A percentile compares a stretch with the other conserved stretches of the same genome.
These are phyloP conservation scores for Diphyllodes magnificus DNA, from an alignment of 2,113 vertebrate genomes.

Conservation along the genomic window DNA sequence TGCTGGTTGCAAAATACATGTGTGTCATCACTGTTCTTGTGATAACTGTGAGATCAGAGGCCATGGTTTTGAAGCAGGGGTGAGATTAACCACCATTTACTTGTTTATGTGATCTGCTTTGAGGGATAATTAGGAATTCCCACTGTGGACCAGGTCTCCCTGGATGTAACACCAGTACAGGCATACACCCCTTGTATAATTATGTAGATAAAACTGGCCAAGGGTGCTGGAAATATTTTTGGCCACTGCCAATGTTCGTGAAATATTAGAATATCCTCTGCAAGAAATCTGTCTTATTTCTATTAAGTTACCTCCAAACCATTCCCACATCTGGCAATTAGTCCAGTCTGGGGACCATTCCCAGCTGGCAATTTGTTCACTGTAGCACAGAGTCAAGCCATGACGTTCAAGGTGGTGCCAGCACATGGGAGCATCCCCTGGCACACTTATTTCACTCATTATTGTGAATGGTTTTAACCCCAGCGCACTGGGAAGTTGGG, in stretches of 20 bases:
- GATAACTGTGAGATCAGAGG: not conserved
- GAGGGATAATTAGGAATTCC: not conserved
- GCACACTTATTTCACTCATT: no score
- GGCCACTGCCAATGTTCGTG: not conserved
- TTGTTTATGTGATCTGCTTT: not conserved
- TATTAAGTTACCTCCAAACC: not conserved
- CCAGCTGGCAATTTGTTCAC: not conserved
- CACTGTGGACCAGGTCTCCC: not conserved
- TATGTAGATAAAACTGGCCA: not conserved
- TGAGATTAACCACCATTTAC: not conserved
- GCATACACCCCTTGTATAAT: rapidly evolving
- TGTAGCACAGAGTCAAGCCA: not conserved
- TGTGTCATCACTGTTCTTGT: not conserved
- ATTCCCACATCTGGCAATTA: not conserved
- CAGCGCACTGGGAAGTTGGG: not conserved
- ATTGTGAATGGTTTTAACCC: not conserved
- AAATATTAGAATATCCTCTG: not conserved
- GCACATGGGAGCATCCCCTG: not conserved
- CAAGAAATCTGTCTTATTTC: not conserved
- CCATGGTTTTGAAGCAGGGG: not conserved
- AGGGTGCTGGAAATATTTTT: not conserved
- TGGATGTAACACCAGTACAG: not conserved
- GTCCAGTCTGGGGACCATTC: not conserved
- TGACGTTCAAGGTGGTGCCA: not conserved
- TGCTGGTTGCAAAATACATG: not conserved